These are phyloP conservation scores for Limosa lapponica DNA, from an alignment of 2,797 vertebrate genomes.

Conservation along the genomic window DNA sequence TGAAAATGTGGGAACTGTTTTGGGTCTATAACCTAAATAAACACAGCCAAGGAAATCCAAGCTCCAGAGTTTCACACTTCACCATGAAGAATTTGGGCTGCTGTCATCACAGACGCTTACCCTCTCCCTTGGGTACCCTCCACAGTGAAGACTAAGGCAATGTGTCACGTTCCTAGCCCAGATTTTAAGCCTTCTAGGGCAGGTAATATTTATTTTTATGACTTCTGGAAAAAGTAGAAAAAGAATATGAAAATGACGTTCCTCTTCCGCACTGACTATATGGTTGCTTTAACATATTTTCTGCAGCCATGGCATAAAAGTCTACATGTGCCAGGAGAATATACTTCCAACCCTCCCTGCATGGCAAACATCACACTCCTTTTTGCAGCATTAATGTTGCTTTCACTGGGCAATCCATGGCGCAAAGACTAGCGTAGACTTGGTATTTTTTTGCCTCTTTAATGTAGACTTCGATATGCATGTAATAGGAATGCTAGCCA, in stretches of 20 bases:
- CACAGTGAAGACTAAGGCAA: neutral
- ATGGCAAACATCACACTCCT: neutral
- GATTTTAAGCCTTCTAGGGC: neutral
- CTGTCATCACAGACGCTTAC: neutral
- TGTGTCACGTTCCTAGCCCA: neutral
- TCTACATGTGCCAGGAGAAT: neutral
- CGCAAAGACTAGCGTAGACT: neutral
- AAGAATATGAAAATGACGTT: neutral
- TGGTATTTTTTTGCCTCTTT: neutral
- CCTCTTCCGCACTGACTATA: neutral
- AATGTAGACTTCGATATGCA: fast-evolving
- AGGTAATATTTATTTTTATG: neutral
- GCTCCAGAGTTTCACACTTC: neutral
- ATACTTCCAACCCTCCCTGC: neutral
- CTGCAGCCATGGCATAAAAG: neutral
- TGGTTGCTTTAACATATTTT: neutral
- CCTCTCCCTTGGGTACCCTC: neutral
- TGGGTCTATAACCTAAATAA: slow-evolving; percentile 12
- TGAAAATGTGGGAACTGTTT: slow-evolving; percentile 7
- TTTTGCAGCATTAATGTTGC: neutral
- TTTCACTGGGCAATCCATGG: neutral
- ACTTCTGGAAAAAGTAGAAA: neutral
- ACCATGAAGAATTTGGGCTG: neutral
- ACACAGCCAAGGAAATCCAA: slow-evolving; percentile 7
- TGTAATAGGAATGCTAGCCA: neutral